Base-by-base conservation (phyloP, 2,888 invertebrate species). In the Callinectes sapidus region DNA sequence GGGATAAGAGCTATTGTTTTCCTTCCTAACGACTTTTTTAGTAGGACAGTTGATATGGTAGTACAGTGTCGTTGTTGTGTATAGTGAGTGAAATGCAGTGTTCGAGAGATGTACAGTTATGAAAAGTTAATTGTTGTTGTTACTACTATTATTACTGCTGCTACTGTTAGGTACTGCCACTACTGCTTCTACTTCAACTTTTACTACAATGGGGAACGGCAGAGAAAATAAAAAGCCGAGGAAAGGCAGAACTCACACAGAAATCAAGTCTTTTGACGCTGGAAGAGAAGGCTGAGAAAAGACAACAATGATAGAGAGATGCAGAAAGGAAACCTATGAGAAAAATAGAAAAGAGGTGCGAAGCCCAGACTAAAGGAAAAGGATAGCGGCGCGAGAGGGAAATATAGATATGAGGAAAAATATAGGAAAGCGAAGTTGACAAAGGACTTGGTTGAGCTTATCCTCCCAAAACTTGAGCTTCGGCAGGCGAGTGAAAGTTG, bases 361-460 rank as follows among this genome's bases (percentile, higher is more conserved):
- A 71, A 10, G 8, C 23, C 23, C 8, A 71, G 71, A 71, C 28
- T 10, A 28, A 23, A 71, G n/a, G 28, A n/a, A 71, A n/a, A 28
- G n/a, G 23, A 23, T 2, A 28, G 10, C 23, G 1, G 71, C 8
- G 71, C 2, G 71, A 6, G 71, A 6, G 71, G 23, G 71, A 71
- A 71, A 81, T 35, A 32, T 32, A 32, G 81, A 81, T 81, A 35
- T 81, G 81, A 35, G 81, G 81, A 35, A 81, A 81, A 81, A 35
- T 81, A 81, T 81, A 32, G 81, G 32, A 81, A 81, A 81, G 32
- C 81, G 35, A 81, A 81, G 14, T 35, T 81, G 81, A 81, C 35
- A 81, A 81, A 35, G 81, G 81, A 81, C 35, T 81, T 35, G 81
- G 81, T 81, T 81, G 14, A 35, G 81, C 35, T 81, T 81, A 35